phyloP scores from a whole-genome alignment of 1,140 invertebrate genomes.

The Agrypnia vestita region DNA sequence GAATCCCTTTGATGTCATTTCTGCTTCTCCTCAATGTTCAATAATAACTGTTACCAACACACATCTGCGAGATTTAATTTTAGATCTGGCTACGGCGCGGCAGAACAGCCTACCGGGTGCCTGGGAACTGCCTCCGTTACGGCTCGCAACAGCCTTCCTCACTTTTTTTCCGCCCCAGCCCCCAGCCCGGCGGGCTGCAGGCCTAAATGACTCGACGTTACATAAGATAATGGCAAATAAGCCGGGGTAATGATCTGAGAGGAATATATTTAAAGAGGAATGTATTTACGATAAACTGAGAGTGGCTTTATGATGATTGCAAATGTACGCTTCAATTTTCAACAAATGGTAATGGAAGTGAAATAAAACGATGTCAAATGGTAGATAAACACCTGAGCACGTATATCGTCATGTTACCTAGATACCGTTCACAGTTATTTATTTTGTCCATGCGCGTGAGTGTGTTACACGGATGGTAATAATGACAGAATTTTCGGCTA shows the following conservation, averaged over 20 bases:
- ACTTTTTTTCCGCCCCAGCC: slow-evolving; percentile 47
- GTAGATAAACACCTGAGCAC: too few species aligned
- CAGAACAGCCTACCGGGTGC: slow-evolving; percentile 26
- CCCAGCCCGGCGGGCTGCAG: slow-evolving; percentile 33
- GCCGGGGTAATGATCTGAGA: slow-evolving; percentile 50
- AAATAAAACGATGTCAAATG: too few species aligned
- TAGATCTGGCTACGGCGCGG: slow-evolving; percentile 56
- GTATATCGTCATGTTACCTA: too few species aligned
- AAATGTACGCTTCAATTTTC: too few species aligned
- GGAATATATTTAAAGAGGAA: slow-evolving; percentile 34
- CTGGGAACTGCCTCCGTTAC: slow-evolving; percentile 48
- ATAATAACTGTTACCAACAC: slow-evolving; percentile 55
- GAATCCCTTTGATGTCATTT: background rate
- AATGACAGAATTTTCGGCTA: too few species aligned
- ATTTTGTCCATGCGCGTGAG: too few species aligned
- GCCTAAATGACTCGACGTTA: slow-evolving; percentile 42
- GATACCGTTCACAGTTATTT: too few species aligned
- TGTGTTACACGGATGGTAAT: too few species aligned
- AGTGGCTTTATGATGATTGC: too few species aligned
- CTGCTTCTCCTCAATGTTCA: background rate
- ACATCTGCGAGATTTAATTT: slow-evolving; percentile 58
- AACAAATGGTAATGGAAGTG: too few species aligned
- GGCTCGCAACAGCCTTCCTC: slow-evolving; percentile 47
- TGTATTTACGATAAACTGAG: slow-evolving; percentile 36
- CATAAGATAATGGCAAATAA: slow-evolving; percentile 42